Evolutionary conservation across 2,113 vertebrate genomes (phyloP), one percentile per base, ranked within the genome.

Genomic region (Phalacrocorax carbo): DNA sequence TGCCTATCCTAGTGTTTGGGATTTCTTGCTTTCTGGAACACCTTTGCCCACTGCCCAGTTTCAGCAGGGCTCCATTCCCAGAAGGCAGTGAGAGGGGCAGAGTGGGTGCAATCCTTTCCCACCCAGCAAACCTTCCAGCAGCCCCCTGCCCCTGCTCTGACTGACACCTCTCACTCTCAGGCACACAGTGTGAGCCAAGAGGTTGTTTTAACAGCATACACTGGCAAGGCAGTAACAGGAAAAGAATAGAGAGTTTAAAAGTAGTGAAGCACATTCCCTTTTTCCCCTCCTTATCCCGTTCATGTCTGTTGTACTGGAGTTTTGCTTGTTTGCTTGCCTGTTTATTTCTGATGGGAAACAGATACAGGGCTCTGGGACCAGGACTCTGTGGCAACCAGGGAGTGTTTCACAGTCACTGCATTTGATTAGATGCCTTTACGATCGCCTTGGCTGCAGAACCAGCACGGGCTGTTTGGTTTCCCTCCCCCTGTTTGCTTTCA

Each of bases 251-350:
- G 58, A 82, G 44, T 7, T 27, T 5, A 46, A 42, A 64, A 82
- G 9, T 3, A 78, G n/a, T 0, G 0, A 81, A 42, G 23, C 29
- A 42, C 10, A 1, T 3, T 21, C 42, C 17, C 6, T 70, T 77
- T 82, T 86, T 36, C 49, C 38, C 36, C 23, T 68, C 17, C 11
- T 91, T 57, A 89, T 61, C 21, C 15, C 3, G 0, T 20, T 29
- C 9, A 1, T 22, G 36, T 23, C 38, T 40, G 25, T 36, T 52
- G 42, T 7, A 26, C 52, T 5, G 23, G n/a, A 82, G 32, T 7
- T 93, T 38, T 69, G 11, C 21, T 71, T 70, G 25, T 40, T 82
- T 76, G 51, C 14, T 82, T 58, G 16, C 3, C 34, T 68, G 30
- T 55, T 90, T 55, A 34, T 52, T 90, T 91, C 61, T 71, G 30